These are phyloP conservation scores for Spheniscus mendiculus DNA, from an alignment of 2,113 vertebrate species.

Conservation along the genomic window DNA sequence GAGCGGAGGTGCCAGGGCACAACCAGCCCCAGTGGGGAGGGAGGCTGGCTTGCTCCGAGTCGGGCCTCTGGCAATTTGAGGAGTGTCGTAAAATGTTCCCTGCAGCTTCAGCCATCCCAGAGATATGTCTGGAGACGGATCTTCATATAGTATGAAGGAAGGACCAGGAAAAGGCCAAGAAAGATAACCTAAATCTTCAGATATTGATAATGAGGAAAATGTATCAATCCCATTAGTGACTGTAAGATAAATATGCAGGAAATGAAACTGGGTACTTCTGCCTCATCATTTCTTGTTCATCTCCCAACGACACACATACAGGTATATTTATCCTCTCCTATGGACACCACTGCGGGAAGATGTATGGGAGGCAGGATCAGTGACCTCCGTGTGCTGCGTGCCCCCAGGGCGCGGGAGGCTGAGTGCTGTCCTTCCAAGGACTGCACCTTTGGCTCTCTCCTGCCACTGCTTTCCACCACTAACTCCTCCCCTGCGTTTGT, in stretches of 20 bases:
- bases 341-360: background rate
- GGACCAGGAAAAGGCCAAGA: background rate
- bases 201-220: background rate
- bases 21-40: background rate
- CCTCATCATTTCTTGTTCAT: background rate
- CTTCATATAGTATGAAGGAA: background rate
- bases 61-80: too few species aligned
- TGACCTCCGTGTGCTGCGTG: background rate
- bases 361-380: background rate
- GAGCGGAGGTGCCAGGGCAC: background rate
- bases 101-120: background rate
- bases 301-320: background rate
- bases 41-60: too few species aligned
- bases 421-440: background rate
- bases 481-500: background rate
- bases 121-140: background rate
- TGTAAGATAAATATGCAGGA: background rate
- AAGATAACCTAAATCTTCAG: background rate
- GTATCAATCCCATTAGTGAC: background rate
- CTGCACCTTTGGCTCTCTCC: background rate
- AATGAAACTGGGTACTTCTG: background rate
- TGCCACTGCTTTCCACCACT: background rate
- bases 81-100: accelerated
- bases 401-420: accelerated
- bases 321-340: background rate